phyloP scores from a whole-genome alignment of 2,797 vertebrate species.

The Amblyraja radiata region DNA sequence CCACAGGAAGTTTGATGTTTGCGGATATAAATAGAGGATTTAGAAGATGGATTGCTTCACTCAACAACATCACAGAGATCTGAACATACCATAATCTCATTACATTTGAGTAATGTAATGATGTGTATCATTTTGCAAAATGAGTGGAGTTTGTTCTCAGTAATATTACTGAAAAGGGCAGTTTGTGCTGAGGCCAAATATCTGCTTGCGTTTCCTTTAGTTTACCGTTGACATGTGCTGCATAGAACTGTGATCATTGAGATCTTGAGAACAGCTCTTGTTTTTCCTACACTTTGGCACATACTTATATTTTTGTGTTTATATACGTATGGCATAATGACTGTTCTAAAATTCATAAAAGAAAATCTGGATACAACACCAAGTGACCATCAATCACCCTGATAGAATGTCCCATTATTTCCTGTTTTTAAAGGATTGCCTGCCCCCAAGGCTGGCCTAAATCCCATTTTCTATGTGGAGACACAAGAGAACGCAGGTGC shows the following conservation, averaged over 20 bases:
- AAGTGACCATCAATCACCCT: neutral
- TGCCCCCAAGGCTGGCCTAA: neutral
- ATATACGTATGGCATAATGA: slow-evolving; percentile 15
- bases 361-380: neutral
- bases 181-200: neutral
- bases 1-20: too few relatives aligned
- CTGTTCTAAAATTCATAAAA: neutral
- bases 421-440: neutral
- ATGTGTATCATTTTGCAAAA: slow-evolving; percentile 2
- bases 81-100: neutral
- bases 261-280: neutral
- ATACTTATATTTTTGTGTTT: neutral
- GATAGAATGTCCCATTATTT: neutral
- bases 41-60: neutral
- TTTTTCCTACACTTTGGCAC: neutral
- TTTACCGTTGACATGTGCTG: neutral
- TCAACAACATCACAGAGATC: neutral
- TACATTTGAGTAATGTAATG: neutral
- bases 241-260: neutral
- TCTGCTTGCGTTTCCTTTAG: neutral
- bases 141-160: neutral
- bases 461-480: neutral
- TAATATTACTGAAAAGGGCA: neutral
- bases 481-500: too few relatives aligned
- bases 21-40: neutral